Conservation (phyloP, 2,888 invertebrate species). For the Mythimna lalbum region DNA sequence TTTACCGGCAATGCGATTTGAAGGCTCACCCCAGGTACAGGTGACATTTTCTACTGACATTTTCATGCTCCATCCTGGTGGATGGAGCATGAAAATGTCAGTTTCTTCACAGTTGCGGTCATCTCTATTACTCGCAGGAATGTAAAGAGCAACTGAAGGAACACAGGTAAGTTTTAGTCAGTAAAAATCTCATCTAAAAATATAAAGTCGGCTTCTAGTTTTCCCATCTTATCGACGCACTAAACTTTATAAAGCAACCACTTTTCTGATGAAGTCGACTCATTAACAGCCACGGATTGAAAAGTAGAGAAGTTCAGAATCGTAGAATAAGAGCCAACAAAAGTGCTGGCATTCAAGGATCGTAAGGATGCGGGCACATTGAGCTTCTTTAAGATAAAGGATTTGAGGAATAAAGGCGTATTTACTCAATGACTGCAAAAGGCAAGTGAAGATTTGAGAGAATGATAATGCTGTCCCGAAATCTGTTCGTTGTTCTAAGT, state of each 20-base stretch:
- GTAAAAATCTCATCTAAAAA: too few relatives aligned
- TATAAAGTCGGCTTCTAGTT: not conserved
- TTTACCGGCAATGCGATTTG: too few relatives aligned
- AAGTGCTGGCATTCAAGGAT: slow-evolving; percentile 52
- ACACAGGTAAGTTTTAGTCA: too few relatives aligned
- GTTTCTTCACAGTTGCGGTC: too few relatives aligned
- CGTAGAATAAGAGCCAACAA: slow-evolving; percentile 60
- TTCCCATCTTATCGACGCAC: slow-evolving; percentile 34
- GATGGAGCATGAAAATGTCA: too few relatives aligned
- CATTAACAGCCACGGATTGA: slow-evolving; percentile 65
- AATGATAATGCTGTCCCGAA: slow-evolving; percentile 48
- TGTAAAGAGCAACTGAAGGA: too few relatives aligned
- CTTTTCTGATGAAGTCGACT: slow-evolving; percentile 60
- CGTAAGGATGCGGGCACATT: slow-evolving; percentile 53
- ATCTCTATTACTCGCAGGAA: too few relatives aligned
- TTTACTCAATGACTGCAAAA: slow-evolving; percentile 55
- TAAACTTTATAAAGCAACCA: slow-evolving; percentile 37
- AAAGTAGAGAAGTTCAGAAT: slow-evolving; percentile 61
- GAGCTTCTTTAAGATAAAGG: slow-evolving; percentile 59
- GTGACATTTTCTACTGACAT: too few relatives aligned
- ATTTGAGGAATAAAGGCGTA: slow-evolving; percentile 44
- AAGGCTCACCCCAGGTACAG: too few relatives aligned
- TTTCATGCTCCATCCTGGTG: too few relatives aligned
- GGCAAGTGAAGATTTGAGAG: slow-evolving; percentile 44
- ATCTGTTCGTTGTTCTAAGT: slow-evolving; percentile 44